A percentile compares a stretch with the other conserved stretches of the same genome.
These are phyloP conservation scores for Crotalus horridus DNA, from an alignment of 2,113 vertebrate species.

Conservation along the genomic window DNA sequence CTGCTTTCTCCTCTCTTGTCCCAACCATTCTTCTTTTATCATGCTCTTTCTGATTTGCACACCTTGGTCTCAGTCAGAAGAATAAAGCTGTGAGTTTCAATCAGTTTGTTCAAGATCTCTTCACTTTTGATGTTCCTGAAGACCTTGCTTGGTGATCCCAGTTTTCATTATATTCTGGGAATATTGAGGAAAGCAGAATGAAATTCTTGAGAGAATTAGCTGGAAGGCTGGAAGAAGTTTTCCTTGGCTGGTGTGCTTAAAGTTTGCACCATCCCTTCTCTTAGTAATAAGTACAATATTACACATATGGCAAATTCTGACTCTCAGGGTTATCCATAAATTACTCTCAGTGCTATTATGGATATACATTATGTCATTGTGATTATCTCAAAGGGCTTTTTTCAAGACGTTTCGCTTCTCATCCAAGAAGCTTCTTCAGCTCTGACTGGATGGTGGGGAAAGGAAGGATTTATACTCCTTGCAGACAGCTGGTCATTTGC, in stretches of 20 bases:
- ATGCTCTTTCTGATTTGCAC: background rate
- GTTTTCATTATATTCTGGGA: background rate
- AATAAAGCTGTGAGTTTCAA: background rate
- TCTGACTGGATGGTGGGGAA: no score
- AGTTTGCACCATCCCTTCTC: no score
- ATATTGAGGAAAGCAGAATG: background rate
- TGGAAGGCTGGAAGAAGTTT: background rate
- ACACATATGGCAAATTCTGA: background rate
- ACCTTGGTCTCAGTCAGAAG: background rate
- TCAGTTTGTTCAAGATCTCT: background rate
- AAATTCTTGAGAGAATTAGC: background rate
- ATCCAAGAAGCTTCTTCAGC: no score
- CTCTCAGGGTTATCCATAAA: background rate
- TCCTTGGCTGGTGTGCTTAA: background rate
- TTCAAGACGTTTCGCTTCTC: no score
- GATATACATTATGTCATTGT: background rate
- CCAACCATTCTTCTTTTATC: background rate
- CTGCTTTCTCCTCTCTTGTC: background rate
- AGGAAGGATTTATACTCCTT: no score
- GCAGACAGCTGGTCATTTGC: no score
- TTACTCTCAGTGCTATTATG: background rate
- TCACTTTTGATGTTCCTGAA: no score
- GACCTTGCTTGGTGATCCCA: background rate
- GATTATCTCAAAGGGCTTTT: no score
- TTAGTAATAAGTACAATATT: background rate